Conservation (phyloP, 2,113 vertebrate genomes). For the Verasper variegatus region DNA sequence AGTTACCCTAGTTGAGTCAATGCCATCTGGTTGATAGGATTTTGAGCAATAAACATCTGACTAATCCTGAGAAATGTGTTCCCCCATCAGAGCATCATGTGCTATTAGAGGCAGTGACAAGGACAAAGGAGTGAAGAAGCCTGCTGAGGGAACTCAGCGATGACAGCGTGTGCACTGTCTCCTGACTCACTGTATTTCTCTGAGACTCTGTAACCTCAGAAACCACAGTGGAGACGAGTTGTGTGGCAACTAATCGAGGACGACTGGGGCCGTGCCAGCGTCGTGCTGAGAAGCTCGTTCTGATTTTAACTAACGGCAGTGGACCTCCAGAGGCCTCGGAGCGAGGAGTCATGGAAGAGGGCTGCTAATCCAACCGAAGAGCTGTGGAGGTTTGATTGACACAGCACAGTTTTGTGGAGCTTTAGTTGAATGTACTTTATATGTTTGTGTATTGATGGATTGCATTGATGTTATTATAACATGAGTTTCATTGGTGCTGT, state of each 20-base stretch:
- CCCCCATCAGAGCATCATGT: no score
- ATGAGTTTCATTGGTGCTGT: not conserved
- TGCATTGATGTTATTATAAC: not conserved
- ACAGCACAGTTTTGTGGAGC: no score
- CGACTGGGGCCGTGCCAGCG: slow-evolving; percentile 38
- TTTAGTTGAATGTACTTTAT: not conserved
- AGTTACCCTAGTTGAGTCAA: no score
- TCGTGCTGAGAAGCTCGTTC: slow-evolving; percentile 42
- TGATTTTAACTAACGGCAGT: slow-evolving; percentile 33
- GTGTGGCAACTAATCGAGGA: slow-evolving; percentile 60
- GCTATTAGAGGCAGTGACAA: not conserved
- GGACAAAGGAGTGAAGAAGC: not conserved
- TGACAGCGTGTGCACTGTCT: slow-evolving; percentile 13
- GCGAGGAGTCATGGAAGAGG: slow-evolving; percentile 31
- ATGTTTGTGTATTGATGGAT: not conserved
- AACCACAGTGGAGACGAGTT: slow-evolving; percentile 27
- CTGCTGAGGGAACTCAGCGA: not conserved
- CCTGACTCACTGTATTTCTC: slow-evolving; percentile 20
- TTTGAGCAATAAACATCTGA: no score
- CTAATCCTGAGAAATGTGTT: no score
- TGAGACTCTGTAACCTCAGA: slow-evolving; percentile 22
- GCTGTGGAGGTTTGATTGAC: no score
- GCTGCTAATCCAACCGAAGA: not conserved
- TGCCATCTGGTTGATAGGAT: no score
- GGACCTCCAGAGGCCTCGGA: slow-evolving; percentile 50